Base-by-base conservation (phyloP, 2,113 vertebrate genomes). In the Jacana jacana region DNA sequence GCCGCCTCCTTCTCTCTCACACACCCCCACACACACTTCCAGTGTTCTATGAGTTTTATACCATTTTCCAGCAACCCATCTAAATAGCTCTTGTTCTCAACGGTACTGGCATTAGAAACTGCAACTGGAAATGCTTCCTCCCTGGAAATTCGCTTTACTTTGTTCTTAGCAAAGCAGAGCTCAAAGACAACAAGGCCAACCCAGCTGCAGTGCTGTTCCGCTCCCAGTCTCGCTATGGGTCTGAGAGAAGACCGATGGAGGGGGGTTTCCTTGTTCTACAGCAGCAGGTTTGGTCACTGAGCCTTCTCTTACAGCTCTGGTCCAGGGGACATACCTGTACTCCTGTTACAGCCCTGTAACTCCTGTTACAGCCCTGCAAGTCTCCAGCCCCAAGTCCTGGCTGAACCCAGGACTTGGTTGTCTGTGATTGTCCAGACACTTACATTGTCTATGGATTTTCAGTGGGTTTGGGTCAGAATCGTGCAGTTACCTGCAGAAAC, bases 311-410 rank as follows among this genome's bases (percentile, higher is more conserved):
- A n/a, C n/a, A n/a, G n/a, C n/a, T n/a, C n/a, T n/a, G n/a, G n/a
- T n/a, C n/a, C n/a, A n/a, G n/a, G n/a, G n/a, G n/a, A n/a, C n/a
- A n/a, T n/a, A n/a, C n/a, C n/a, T n/a, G n/a, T n/a, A n/a, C n/a
- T n/a, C n/a, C n/a, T n/a, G n/a, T 33, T 55, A 39, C 0, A 61
- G 57, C 46, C 35, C n/a, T 1, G 2, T 30, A 61, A 42, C n/a
- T n/a, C n/a, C n/a, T n/a, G n/a, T 33, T 55, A 39, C 0, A 61
- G 57, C 46, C 35, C n/a, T 1, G 2, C n/a, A 61, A 42, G 49
- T 54, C 44, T 55, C 35, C 35, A 54, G 12, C 57, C 39, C 19
- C 28, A n/a, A 17, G 10, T 71, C 20, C 20, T 61, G 48, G 10
- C 18, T 11, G 31, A 57, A 54, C 66, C 72, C 60, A 81, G 7